Evolutionary conservation across 2,888 invertebrate species (phyloP).

Genomic region (Lasioglossum leucozonium): DNA sequence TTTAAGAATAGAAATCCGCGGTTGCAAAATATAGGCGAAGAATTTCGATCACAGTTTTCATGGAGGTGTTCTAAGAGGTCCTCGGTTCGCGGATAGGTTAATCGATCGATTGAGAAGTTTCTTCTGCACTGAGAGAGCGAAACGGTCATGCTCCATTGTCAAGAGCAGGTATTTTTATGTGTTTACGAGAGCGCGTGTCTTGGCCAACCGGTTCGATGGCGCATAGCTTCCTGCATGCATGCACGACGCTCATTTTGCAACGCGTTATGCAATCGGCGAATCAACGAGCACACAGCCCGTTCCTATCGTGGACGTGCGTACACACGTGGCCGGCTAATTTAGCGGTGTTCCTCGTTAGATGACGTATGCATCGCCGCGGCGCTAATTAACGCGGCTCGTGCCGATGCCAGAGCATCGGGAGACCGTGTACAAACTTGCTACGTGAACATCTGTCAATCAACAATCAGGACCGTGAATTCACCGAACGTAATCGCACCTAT

Average conservation of each 20-base stretch:
- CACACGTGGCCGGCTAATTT: constrained; percentile 13
- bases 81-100: neutral
- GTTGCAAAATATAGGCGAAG: no score
- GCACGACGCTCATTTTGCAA: constrained; percentile 44
- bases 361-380: neutral
- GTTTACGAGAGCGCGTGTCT: constrained; percentile 41
- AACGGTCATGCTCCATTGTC: constrained; percentile 45
- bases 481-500: no score
- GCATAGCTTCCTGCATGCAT: constrained; percentile 32
- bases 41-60: neutral
- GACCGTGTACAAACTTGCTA: neutral
- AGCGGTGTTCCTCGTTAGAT: neutral
- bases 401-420: neutral
- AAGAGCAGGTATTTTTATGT: constrained; percentile 60
- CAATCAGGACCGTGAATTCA: neutral
- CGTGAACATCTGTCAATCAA: neutral
- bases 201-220: constrained; percentile 32
- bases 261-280: constrained; percentile 36
- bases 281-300: neutral
- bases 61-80: neutral
- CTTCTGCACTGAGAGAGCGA: neutral
- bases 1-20: no score
- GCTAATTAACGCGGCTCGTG: constrained; percentile 5
- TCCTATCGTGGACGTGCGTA: neutral
- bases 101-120: neutral